These are phyloP conservation scores for Strigamia transsilvanica DNA, from an alignment of 2,888 invertebrate species.

Conservation along the genomic window DNA sequence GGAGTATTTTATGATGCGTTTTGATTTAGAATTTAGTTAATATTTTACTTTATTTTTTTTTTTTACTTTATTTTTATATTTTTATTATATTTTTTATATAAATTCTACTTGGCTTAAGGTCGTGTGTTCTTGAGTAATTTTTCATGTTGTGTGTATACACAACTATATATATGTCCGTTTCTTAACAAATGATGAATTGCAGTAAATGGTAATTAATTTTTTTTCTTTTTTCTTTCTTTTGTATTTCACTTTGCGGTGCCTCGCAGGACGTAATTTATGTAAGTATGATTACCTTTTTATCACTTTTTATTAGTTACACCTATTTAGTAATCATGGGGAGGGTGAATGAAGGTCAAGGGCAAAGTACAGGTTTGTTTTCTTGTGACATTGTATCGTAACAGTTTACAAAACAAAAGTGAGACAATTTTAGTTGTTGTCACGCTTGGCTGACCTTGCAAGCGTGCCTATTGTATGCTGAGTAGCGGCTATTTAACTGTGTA, in stretches of 20 bases:
- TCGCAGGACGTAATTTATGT: slow-evolving; percentile 36
- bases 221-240: not conserved
- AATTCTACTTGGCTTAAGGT: not conserved
- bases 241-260: not conserved
- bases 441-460: not conserved
- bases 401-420: not conserved
- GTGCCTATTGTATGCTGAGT: not conserved
- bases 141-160: slow-evolving; percentile 29
- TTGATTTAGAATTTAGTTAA: slow-evolving; percentile 17
- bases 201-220: slow-evolving; percentile 41
- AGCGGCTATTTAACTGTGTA: not conserved
- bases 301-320: slow-evolving; percentile 4
- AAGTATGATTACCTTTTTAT: slow-evolving; percentile 23
- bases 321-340: not conserved
- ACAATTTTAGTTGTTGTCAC: slow-evolving; percentile 12
- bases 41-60: not conserved
- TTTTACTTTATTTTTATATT: not conserved
- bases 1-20: slow-evolving; percentile 2
- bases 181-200: slow-evolving; percentile 27
- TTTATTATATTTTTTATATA: not conserved
- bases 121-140: slow-evolving; percentile 35
- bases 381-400: not conserved
- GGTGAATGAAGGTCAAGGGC: not conserved
- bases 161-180: slow-evolving; percentile 9
- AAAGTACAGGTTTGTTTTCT: not conserved